These are phyloP conservation scores for Trichonephila inaurata DNA, from an alignment of 1,140 invertebrate genomes.

Conservation along the genomic window DNA sequence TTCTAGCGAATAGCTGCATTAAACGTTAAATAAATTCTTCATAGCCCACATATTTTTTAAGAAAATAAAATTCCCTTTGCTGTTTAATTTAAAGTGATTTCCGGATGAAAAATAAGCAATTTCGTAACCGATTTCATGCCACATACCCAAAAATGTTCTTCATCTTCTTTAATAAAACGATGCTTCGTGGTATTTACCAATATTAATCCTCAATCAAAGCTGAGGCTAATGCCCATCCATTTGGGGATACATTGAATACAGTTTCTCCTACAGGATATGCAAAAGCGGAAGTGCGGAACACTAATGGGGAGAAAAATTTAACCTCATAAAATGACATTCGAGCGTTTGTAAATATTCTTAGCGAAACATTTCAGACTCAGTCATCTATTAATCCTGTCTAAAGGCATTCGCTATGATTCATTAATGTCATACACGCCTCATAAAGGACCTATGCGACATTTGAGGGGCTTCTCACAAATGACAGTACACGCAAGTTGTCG, in stretches of 20 bases:
- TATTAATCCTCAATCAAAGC: not conserved
- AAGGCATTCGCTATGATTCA: slow-evolving; percentile 44
- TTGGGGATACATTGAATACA: not conserved
- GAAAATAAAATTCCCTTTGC: too few species aligned
- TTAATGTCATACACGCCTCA: slow-evolving; percentile 57
- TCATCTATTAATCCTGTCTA: slow-evolving; percentile 48
- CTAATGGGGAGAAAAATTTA: slow-evolving; percentile 32
- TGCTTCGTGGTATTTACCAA: not conserved
- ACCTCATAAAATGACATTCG: slow-evolving; percentile 10
- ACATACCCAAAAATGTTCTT: not conserved
- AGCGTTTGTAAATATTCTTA: slow-evolving; percentile 33
- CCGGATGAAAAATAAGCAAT: not conserved
- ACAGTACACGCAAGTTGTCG: not conserved
- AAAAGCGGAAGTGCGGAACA: not conserved
- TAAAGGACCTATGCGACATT: slow-evolving; percentile 33
- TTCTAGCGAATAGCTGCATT: not conserved
- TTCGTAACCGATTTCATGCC: not conserved
- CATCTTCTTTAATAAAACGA: not conserved
- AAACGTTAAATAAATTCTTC: not conserved
- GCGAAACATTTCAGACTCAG: slow-evolving; percentile 15
- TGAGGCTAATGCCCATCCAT: not conserved
- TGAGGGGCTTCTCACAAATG: slow-evolving; percentile 37
- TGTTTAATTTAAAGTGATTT: not conserved
- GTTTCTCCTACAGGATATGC: not conserved
- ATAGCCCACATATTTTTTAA: not conserved